Percentiles rank a stretch among this genome's conserved stretches.
These are phyloP conservation scores for Macropis europaea DNA, from an alignment of 2,888 invertebrate genomes.

Conservation along the genomic window DNA sequence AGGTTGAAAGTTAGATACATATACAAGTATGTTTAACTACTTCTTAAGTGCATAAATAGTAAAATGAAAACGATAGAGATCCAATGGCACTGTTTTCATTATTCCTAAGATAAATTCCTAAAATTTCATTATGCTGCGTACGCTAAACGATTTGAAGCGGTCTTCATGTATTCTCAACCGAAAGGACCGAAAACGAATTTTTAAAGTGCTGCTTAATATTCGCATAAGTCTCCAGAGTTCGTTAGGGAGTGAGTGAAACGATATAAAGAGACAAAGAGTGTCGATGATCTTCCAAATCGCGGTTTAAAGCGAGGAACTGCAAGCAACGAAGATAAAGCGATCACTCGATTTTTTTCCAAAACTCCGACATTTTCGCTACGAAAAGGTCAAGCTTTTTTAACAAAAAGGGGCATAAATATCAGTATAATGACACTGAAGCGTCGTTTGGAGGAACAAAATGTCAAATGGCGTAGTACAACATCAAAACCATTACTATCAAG, in stretches of 20 bases:
- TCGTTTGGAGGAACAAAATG: not conserved
- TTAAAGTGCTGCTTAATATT: conserved; percentile 27
- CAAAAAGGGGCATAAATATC: not conserved
- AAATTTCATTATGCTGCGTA: too few species aligned
- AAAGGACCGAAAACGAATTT: conserved; percentile 37
- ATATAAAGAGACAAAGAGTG: conserved; percentile 29
- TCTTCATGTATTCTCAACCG: conserved; percentile 32
- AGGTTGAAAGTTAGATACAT: too few species aligned
- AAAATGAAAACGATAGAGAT: too few species aligned
- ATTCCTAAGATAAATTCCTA: too few species aligned
- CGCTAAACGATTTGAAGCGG: conserved; percentile 29
- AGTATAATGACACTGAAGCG: not conserved
- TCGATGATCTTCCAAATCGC: conserved; percentile 42
- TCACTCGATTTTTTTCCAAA: conserved; percentile 12
- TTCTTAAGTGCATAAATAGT: too few species aligned
- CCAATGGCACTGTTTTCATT: too few species aligned
- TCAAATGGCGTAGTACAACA: not conserved
- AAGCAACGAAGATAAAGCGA: conserved; percentile 27
- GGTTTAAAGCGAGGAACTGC: conserved; percentile 12
- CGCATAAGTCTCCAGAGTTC: conserved; percentile 32
- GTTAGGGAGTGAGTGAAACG: conserved; percentile 42
- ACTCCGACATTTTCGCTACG: conserved; percentile 20
- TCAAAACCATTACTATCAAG: not conserved
- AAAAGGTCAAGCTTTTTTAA: not conserved
- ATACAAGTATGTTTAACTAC: too few species aligned